Percentiles rank a stretch among this genome's conserved stretches.
These are phyloP conservation scores for Dolichopus griseipennis DNA, from an alignment of 2,888 invertebrate species.

Conservation along the genomic window DNA sequence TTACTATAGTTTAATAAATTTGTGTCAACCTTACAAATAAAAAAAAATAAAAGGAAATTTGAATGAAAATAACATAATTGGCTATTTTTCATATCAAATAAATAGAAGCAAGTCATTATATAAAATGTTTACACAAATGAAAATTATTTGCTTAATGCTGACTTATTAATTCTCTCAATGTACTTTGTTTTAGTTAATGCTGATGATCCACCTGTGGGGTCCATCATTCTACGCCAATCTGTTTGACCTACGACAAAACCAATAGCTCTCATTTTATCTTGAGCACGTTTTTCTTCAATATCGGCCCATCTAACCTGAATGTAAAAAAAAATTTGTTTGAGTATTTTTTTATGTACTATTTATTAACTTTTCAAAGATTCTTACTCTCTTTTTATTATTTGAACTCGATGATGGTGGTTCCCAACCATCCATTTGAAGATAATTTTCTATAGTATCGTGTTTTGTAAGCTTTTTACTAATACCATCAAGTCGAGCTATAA, in stretches of 20 bases:
- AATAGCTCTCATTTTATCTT: conserved; percentile 87
- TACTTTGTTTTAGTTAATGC: conserved; percentile 92
- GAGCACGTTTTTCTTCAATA: conserved; percentile 83
- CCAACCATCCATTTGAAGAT: conserved; percentile 74
- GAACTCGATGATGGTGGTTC: conserved; percentile 48
- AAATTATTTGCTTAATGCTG: conserved; percentile 6
- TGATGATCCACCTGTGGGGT: conserved; percentile 77
- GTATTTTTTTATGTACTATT: not conserved
- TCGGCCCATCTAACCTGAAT: conserved; percentile 94
- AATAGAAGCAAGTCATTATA: no score
- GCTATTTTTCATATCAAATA: no score
- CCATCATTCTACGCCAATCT: conserved; percentile 92
- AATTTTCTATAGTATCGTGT: conserved; percentile 77
- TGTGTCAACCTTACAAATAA: no score
- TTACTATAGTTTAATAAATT: no score
- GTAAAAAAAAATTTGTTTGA: not conserved
- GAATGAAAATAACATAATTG: no score
- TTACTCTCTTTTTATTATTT: conserved; percentile 83
- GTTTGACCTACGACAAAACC: conserved; percentile 97
- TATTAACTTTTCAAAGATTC: conserved; percentile 26
- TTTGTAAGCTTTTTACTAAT: conserved; percentile 62
- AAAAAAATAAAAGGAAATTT: no score
- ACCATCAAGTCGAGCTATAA: conserved; percentile 87
- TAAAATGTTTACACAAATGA: no score
- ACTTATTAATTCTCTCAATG: conserved; percentile 55